Base-by-base conservation (phyloP, 2,113 vertebrate species). In the Emydocephalus ijimae region DNA sequence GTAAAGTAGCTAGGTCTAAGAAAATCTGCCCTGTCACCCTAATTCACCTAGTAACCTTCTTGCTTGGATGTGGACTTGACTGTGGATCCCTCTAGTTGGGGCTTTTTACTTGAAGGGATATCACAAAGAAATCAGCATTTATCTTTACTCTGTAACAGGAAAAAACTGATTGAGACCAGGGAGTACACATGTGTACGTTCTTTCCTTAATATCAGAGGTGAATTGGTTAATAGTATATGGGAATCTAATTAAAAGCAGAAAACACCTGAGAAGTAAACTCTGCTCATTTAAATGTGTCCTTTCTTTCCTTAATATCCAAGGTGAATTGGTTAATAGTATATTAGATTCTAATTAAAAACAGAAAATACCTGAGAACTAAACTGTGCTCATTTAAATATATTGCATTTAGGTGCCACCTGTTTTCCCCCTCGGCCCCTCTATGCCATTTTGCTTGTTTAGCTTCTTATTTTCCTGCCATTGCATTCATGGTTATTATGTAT, bases 401-500 rank as follows among this genome's bases (percentile, higher is more conserved):
- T 88, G 12, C 95, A 96, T 97, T 95, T 96, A 93, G 94, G 93
- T 94, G 96, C 94, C 87, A 85, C 93, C 94, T 97, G 69, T 97
- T 95, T 97, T 96, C 95, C 95, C 86, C 94, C 54, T 96, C 96
- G 95, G 97, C 96, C 64, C 59, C 89, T 96, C 97, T 94, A n/a
- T 55, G 61, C 97, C 97, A 97, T 97, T 96, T 95, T 98, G 95
- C 95, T 96, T 97, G 95, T 97, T 59, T 90, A 95, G 95, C 96
- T 96, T 95, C 93, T 94, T 97, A 94, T 97, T 97, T 95, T 97
- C 94, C 89, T 97, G 94, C 97, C 97, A 96, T 91, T 96, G 56
- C 98, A 96, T 96, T 97, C 97, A 97, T 97, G 96, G 96, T 95
- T 98, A 95, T 98, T 98, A 96, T 98, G 95, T 98, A 96, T 98